A percentile compares a stretch with the other conserved stretches of the same genome.
These are phyloP conservation scores for Zhuqinia jingwanae DNA, from an alignment of 2,888 invertebrate genomes.

Conservation along the genomic window DNA sequence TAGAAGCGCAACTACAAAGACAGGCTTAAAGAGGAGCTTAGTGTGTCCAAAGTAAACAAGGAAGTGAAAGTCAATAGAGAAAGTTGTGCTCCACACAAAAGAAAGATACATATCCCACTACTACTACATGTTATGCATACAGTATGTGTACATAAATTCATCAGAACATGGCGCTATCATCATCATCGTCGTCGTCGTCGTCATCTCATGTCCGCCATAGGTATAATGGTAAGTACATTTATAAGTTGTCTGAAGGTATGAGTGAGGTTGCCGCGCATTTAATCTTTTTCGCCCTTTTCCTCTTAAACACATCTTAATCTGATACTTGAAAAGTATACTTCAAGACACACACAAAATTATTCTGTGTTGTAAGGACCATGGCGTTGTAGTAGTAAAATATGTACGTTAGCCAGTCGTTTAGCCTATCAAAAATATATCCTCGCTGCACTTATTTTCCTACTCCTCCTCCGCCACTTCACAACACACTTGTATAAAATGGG, in stretches of 20 bases:
- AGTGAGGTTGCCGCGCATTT: no score
- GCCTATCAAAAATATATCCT: not conserved
- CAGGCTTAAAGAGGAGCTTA: not conserved
- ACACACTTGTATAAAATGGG: not conserved
- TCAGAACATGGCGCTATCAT: not conserved
- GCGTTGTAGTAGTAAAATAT: no score
- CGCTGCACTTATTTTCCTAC: not conserved
- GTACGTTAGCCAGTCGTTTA: not conserved
- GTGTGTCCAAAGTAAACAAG: constrained; percentile 24
- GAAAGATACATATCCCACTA: not conserved
- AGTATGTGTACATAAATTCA: not conserved
- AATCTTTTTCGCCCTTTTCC: not conserved
- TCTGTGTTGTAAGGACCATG: not conserved
- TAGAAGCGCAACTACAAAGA: not conserved
- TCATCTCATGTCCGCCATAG: no score
- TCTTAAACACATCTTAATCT: constrained; percentile 57
- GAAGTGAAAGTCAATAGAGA: constrained; percentile 10
- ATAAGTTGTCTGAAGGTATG: no score
- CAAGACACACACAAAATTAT: constrained; percentile 55
- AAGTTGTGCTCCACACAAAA: not conserved
- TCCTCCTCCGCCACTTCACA: not conserved
- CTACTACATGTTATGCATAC: not conserved
- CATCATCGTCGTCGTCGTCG: constrained; percentile 21
- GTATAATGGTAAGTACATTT: no score
- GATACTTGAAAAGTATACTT: no score